Percentiles rank a stretch among this genome's conserved stretches.
Evolutionary conservation across 2,113 vertebrate species (phyloP).

Genomic region (Sula dactylatra): DNA sequence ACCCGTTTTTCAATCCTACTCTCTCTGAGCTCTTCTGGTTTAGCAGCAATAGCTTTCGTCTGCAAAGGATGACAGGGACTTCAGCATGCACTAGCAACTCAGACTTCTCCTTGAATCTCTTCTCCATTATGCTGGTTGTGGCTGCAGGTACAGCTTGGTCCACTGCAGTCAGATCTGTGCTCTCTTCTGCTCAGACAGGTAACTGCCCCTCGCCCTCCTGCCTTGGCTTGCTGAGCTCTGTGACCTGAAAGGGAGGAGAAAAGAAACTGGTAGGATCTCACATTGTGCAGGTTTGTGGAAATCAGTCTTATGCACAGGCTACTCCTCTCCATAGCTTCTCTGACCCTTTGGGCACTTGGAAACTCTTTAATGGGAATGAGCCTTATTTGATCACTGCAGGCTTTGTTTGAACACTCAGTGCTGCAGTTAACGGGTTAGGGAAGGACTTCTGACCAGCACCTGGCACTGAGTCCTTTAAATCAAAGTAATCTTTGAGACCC

Average conservation of each 20-base stretch:
- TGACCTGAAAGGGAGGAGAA: neutral
- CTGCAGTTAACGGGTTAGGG: neutral
- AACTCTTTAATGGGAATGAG: neutral
- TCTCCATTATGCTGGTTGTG: neutral
- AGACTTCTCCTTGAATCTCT: neutral
- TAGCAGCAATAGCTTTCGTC: neutral
- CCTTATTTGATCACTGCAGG: fast-evolving
- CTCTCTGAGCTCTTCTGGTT: neutral
- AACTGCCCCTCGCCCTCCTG: neutral
- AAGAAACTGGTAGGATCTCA: neutral
- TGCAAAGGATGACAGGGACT: neutral
- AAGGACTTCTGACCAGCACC: neutral
- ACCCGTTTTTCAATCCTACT: neutral
- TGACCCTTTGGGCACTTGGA: neutral
- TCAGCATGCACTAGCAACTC: neutral
- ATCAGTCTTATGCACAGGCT: neutral
- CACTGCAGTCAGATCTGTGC: neutral
- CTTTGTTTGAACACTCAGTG: neutral
- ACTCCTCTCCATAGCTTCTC: neutral
- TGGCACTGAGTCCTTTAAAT: neutral
- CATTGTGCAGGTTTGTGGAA: neutral
- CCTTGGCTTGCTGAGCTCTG: fast-evolving
- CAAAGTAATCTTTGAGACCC: neutral
- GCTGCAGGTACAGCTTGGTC: neutral
- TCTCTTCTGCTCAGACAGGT: fast-evolving